Conservation (phyloP, 2,888 invertebrate genomes). For the Norana najaformis region DNA sequence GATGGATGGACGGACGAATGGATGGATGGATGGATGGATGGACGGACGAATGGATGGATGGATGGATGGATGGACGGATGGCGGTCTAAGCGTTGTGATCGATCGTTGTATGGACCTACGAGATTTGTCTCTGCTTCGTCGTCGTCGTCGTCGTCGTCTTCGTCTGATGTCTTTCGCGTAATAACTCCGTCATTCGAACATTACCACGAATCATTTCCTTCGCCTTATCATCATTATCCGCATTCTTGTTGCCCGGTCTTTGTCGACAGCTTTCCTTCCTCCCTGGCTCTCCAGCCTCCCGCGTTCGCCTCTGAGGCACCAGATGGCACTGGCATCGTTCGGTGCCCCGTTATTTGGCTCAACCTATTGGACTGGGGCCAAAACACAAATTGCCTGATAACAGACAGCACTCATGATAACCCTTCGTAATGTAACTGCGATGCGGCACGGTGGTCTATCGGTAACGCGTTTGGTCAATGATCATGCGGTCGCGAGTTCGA, state of each 20-base stretch:
- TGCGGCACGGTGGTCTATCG: too few relatives aligned
- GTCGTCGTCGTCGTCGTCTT: neutral
- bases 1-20: neutral
- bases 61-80: too few relatives aligned
- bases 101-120: neutral
- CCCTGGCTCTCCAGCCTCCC: neutral
- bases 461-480: too few relatives aligned
- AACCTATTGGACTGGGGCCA: neutral
- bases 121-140: neutral
- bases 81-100: too few relatives aligned
- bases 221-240: slow-evolving; percentile 7
- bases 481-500: too few relatives aligned
- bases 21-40: neutral
- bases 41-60: neutral
- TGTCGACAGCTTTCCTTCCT: neutral
- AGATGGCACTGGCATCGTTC: neutral
- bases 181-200: neutral
- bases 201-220: neutral
- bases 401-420: neutral
- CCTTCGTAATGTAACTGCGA: too few relatives aligned
- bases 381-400: neutral
- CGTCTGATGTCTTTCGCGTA: neutral
- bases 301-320: neutral
- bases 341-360: neutral
- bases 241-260: slow-evolving; percentile 1